Evolutionary conservation across 1,140 invertebrate genomes (phyloP).

Genomic region (Ladona fulva): DNA sequence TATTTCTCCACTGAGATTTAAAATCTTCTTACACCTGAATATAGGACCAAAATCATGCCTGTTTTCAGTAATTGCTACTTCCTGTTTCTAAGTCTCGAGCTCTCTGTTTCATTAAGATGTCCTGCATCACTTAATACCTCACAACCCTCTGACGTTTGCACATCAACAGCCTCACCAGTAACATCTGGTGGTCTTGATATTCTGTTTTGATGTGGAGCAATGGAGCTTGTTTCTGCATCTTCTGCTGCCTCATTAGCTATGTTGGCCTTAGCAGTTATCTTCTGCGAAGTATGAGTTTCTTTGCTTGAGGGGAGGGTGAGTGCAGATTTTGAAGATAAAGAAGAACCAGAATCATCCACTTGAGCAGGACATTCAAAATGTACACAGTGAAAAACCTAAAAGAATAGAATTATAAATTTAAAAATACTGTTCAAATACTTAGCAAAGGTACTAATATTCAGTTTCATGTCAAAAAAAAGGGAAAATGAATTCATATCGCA

Average conservation of each 20-base stretch:
- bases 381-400: constrained; percentile 91
- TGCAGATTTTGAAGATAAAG: neutral
- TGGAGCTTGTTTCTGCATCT: neutral
- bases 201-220: neutral
- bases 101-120: too few species aligned
- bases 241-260: too few species aligned
- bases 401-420: neutral
- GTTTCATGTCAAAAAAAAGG: too few species aligned
- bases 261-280: too few species aligned
- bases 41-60: too few species aligned
- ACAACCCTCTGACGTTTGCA: neutral
- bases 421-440: too few species aligned
- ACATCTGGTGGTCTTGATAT: neutral
- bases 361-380: constrained; percentile 92
- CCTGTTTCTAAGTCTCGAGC: too few species aligned
- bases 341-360: constrained; percentile 33
- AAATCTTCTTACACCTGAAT: neutral
- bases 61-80: too few species aligned
- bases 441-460: too few species aligned
- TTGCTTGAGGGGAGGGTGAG: neutral
- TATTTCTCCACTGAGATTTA: neutral
- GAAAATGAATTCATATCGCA: too few species aligned
- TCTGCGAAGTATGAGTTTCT: neutral
- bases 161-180: neutral
- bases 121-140: neutral